Percentiles rank a stretch among this genome's conserved stretches.
These are phyloP conservation scores for Gymnobelideus leadbeateri DNA, from an alignment of 2,113 vertebrate genomes.

Conservation along the genomic window DNA sequence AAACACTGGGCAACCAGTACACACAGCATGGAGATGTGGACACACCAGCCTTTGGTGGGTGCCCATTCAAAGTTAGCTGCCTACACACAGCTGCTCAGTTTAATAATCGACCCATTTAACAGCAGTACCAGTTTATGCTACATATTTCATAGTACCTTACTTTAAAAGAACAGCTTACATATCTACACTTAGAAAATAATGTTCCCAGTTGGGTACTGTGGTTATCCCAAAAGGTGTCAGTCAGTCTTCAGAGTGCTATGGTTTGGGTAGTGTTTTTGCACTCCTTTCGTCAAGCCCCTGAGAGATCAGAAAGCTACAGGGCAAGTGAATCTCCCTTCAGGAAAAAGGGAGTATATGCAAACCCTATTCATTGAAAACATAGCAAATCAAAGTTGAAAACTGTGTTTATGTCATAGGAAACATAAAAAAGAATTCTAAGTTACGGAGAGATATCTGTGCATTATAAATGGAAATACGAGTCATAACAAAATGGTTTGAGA, in stretches of 20 bases:
- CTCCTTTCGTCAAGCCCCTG: slow-evolving; percentile 70
- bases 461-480: slow-evolving; percentile 25
- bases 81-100: slow-evolving; percentile 87
- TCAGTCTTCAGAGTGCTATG: slow-evolving; percentile 82
- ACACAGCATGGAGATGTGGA: slow-evolving; percentile 6
- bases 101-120: slow-evolving; percentile 88
- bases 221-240: slow-evolving; percentile 81
- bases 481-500: slow-evolving; percentile 62
- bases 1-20: not conserved
- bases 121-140: slow-evolving; percentile 92
- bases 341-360: slow-evolving; percentile 22
- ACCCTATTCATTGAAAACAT: slow-evolving; percentile 4
- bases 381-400: slow-evolving; percentile 52
- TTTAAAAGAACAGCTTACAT: slow-evolving; percentile 83
- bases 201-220: slow-evolving; percentile 81
- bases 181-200: slow-evolving; percentile 86
- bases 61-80: slow-evolving; percentile 88
- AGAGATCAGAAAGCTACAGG: slow-evolving; percentile 76
- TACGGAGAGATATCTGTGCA: slow-evolving; percentile 9
- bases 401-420: slow-evolving; percentile 37
- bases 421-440: slow-evolving; percentile 26
- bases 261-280: slow-evolving; percentile 67
- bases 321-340: not conserved
- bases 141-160: slow-evolving; percentile 87
- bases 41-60: slow-evolving; percentile 28